Percentiles rank a stretch among this genome's conserved stretches.
Evolutionary conservation across 2,888 invertebrate genomes (phyloP).

Genomic region (Lochmaea crataegi): DNA sequence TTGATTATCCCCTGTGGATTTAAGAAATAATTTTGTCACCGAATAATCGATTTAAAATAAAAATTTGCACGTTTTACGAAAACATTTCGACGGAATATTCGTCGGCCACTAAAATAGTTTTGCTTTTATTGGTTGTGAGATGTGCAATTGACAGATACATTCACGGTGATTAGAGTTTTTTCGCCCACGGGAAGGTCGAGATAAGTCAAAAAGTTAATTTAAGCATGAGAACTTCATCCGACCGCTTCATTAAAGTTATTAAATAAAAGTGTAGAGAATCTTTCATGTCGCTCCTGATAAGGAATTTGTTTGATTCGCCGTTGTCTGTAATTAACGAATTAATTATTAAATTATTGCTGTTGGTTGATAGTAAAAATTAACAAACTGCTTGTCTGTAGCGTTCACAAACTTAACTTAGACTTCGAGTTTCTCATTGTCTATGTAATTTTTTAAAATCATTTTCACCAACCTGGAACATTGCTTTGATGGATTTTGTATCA

Average conservation of each 20-base stretch:
- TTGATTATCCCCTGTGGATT: too few relatives aligned
- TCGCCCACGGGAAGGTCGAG: conserved; percentile 42
- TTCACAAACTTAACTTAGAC: too few relatives aligned
- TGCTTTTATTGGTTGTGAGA: conserved; percentile 21
- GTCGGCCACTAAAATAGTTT: background rate
- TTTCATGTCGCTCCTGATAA: background rate
- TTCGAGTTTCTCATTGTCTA: too few relatives aligned
- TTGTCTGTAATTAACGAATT: conserved; percentile 3
- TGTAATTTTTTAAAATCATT: too few relatives aligned
- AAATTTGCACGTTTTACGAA: background rate
- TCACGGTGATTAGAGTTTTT: conserved; percentile 28
- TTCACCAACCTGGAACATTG: too few relatives aligned
- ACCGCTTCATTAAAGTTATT: conserved; percentile 13
- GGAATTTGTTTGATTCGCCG: conserved; percentile 1
- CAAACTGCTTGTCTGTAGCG: background rate
- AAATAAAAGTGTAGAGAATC: conserved; percentile 16
- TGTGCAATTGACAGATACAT: conserved; percentile 14
- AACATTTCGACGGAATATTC: conserved; percentile 6
- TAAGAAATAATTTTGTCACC: too few relatives aligned
- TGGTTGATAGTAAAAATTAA: too few relatives aligned
- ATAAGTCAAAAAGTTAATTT: conserved; percentile 42
- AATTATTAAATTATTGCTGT: conserved; percentile 2
- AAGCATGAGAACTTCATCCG: conserved; percentile 40
- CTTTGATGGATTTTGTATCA: too few relatives aligned
- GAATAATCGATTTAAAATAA: background rate